phyloP scores from a whole-genome alignment of 2,888 invertebrate species.

The Leptogaster cylindrica region DNA sequence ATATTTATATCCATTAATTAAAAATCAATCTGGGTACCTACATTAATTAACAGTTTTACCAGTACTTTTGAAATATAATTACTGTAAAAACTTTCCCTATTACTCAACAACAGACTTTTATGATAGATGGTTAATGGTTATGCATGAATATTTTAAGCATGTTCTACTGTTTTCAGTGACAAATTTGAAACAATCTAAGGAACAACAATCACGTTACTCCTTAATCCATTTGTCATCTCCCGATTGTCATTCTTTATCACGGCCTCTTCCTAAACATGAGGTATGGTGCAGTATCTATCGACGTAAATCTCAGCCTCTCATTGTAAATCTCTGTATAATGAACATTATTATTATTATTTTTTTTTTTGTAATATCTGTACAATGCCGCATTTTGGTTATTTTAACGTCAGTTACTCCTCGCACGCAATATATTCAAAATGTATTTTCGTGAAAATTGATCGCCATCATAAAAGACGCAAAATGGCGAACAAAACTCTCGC shows the following conservation, averaged over 20 bases:
- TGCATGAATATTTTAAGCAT: too few species aligned
- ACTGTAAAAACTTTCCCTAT: too few species aligned
- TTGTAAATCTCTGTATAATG: slow-evolving; percentile 24
- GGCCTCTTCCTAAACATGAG: not conserved
- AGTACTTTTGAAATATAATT: too few species aligned
- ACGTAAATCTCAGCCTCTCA: slow-evolving; percentile 11
- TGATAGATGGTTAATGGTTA: too few species aligned
- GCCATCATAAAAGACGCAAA: slow-evolving; percentile 30
- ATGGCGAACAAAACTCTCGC: slow-evolving; percentile 22
- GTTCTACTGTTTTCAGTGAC: too few species aligned
- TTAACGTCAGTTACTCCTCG: not conserved
- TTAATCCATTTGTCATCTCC: not conserved
- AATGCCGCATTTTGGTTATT: not conserved
- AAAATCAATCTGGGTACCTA: too few species aligned
- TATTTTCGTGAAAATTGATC: slow-evolving; percentile 39
- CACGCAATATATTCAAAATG: slow-evolving; percentile 27
- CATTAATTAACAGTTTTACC: too few species aligned
- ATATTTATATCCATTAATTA: too few species aligned
- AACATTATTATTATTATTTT: too few species aligned
- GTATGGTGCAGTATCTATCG: not conserved
- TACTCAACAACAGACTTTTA: too few species aligned
- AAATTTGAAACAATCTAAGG: too few species aligned
- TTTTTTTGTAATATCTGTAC: slow-evolving; percentile 18
- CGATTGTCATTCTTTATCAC: not conserved
- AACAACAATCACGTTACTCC: too few species aligned